Conservation (phyloP, 2,888 invertebrate species). For the Lithophane ornitopus region DNA sequence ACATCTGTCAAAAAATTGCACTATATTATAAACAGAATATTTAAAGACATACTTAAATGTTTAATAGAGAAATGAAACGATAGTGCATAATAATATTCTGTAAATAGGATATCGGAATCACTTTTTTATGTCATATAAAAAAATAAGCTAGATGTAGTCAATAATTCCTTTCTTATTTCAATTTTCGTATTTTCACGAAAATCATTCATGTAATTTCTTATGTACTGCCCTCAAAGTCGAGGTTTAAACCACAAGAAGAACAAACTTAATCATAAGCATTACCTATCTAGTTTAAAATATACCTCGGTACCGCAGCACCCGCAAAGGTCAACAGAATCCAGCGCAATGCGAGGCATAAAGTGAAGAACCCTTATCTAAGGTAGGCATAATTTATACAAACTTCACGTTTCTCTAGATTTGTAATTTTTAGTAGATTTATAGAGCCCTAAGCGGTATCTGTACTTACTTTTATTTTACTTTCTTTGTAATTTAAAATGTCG, state of each 20-base stretch:
- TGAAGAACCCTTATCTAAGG: slow-evolving; percentile 6
- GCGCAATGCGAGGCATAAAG: slow-evolving; percentile 28
- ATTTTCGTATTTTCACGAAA: background rate
- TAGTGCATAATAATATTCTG: background rate
- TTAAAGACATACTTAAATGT: background rate
- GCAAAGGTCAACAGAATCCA: slow-evolving; percentile 44
- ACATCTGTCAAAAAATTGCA: background rate
- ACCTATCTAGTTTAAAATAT: slow-evolving; percentile 33
- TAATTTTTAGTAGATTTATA: slow-evolving; percentile 39
- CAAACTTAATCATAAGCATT: slow-evolving; percentile 53
- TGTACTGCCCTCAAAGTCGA: background rate
- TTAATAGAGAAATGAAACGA: background rate
- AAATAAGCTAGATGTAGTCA: background rate
- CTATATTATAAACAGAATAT: background rate
- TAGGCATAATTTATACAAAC: slow-evolving; percentile 29
- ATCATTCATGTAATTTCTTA: background rate
- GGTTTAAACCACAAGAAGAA: slow-evolving; percentile 34
- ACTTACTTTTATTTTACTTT: background rate
- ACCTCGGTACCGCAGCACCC: slow-evolving; percentile 19
- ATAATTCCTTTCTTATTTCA: too few species aligned
- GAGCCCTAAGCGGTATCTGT: background rate
- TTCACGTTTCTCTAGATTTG: slow-evolving; percentile 34
- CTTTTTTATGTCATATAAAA: background rate
- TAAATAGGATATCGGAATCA: background rate
- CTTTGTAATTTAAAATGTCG: background rate